Base-by-base conservation (phyloP, 37 sponge, comb jelly and placozoan genomes). In the Bolinopsis microptera region DNA sequence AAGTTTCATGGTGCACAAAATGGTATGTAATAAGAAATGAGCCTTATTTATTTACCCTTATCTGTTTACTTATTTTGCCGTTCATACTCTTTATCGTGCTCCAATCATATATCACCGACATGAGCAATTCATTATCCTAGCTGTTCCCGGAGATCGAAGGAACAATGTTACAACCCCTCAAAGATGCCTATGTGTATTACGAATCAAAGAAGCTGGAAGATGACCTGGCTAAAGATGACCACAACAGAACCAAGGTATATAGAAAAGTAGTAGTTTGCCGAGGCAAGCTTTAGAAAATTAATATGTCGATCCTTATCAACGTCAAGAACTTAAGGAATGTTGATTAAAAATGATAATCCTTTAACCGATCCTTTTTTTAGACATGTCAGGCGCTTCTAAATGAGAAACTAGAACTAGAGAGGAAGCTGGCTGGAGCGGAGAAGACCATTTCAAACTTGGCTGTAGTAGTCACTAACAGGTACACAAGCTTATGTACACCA, bases 191-290 rank as follows among this genome's bases (percentile, higher is more conserved):
- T 30, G 95, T 93, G 0, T 94, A 95, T 69, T 96, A 96, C 39
- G 95, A 96, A 37, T 93, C 94, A 68, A 93, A 94, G 86, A 96
- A 96, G 93, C 37, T 93, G 41, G 93, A 94, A 93, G 96, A 96
- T n/a, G 96, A 96, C 70, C 93, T 94, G 77, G 39, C 94, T 23
- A 94, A 94, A 61, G 96, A 96, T 32, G 94, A 94, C 32, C n/a
- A 38, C 38, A 30, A 80, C 37, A 31, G 38, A 35, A 35, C 35
- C 35, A 80, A 80, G 82, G 82, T 80, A 30, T 36, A 30, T 80
- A 21, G 61, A 48, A 48, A 48, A 13, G 61, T 48, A 48, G 21
- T 67, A 22, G 68, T 22, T 13, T 67, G 21, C 13, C 68, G 18
- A 67, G 13, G 68, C 18, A 22, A 67, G 21, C 68, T 22, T 22